phyloP scores from a whole-genome alignment of 2,888 invertebrate species.

The Ectropis crepuscularia region DNA sequence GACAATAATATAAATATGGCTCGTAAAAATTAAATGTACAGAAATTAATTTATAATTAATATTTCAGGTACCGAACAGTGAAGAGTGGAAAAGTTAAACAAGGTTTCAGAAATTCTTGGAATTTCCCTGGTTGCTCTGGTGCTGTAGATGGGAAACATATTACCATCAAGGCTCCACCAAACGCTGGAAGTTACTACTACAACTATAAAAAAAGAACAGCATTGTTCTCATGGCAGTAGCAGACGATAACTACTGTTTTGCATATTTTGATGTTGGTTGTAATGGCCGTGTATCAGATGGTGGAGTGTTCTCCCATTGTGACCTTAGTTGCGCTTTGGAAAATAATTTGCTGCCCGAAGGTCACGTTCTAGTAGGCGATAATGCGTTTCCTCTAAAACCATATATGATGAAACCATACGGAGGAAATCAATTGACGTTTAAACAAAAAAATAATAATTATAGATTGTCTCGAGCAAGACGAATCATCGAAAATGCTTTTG shows the following conservation, averaged over 20 bases:
- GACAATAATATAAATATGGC: not conserved
- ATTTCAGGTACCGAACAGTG: slow-evolving; percentile 1
- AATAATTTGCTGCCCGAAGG: slow-evolving; percentile 37
- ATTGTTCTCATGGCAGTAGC: slow-evolving; percentile 45
- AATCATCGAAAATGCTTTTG: slow-evolving; percentile 1
- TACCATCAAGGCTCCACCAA: slow-evolving; percentile 6
- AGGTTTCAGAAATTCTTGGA: not conserved
- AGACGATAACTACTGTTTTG: slow-evolving; percentile 45
- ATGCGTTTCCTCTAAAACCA: slow-evolving; percentile 37
- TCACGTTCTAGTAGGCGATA: slow-evolving; percentile 32
- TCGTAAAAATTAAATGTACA: not conserved
- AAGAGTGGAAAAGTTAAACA: not conserved
- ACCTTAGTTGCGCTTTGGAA: slow-evolving; percentile 33
- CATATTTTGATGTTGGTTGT: slow-evolving; percentile 44
- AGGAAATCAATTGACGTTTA: slow-evolving; percentile 9
- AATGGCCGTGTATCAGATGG: slow-evolving; percentile 46
- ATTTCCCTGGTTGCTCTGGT: not conserved
- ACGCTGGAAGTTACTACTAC: slow-evolving; percentile 42
- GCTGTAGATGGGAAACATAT: slow-evolving; percentile 1
- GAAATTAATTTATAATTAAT: not conserved
- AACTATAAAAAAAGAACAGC: slow-evolving; percentile 45
- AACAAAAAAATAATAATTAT: slow-evolving; percentile 7
- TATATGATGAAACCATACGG: slow-evolving; percentile 40
- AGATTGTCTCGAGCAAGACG: not conserved
- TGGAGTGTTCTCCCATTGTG: slow-evolving; percentile 42